Evolutionary conservation across 2,888 invertebrate species (phyloP), one percentile per base, ranked within the genome.

Genomic region (Drosophila tripunctata): DNA sequence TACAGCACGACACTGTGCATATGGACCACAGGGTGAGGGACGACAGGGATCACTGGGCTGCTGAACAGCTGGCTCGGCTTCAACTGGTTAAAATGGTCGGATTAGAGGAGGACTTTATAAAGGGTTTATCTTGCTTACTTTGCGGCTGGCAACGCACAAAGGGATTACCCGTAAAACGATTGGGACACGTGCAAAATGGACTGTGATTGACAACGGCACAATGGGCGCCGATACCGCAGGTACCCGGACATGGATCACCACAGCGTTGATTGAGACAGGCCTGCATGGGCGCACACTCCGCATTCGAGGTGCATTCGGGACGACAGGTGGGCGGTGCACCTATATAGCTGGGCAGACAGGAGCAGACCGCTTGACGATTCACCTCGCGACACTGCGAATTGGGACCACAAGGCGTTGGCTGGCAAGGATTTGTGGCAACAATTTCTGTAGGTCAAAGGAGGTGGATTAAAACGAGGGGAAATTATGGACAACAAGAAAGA

Each of bases 201-300:
- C 94, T 96, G 84, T 96, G 95, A 89, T 95, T 95, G 45, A 96
- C 94, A 22, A 96, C 95, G 91, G 94, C 93, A 88, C 96, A 96
- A 73, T 93, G 92, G 2, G 96, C 95, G 70, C 92, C 92, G 22
- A 95, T 92, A 17, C 96, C 96, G 88, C 96, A 96, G n/a, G 95
- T 94, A 78, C 96, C 96, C 55, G 93, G 94, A 86, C 96, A 96
- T n/a, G 96, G 96, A 89, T 96, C 94, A 24, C 94, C 92, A 88
- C 97, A 97, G 91, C 95, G 95, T 89, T 95, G 94, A 88, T 96
- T 96, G 52, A 93, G 94, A 84, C 96, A 96, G 3, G 96, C 95
- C 91, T 95, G 93, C 74, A 93, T 94, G 41, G 94, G 93, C 3
- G 94, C 90, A 90, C 96, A 96, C 89, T 96, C 96, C 0, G 95